These are phyloP conservation scores for Trichogramma dendrolimi DNA, from an alignment of 2,888 invertebrate species.

Conservation along the genomic window DNA sequence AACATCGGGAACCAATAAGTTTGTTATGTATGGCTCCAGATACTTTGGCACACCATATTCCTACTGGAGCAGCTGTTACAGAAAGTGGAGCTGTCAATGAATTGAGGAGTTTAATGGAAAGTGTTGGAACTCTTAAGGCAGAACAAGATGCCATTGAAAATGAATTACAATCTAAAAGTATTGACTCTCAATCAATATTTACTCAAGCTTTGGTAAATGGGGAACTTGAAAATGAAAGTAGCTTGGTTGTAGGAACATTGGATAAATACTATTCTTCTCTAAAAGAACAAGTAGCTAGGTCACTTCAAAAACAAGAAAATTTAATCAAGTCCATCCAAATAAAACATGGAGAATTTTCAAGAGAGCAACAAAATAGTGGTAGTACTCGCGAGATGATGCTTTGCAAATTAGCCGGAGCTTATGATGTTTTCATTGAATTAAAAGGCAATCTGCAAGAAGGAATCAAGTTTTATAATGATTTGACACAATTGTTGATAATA, in stretches of 20 bases:
- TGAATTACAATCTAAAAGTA: conserved; percentile 74
- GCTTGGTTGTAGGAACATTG: conserved; percentile 67
- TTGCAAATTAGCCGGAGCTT: conserved; percentile 81
- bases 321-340: conserved; percentile 68
- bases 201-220: conserved; percentile 70
- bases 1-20: conserved; percentile 73
- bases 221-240: conserved; percentile 75
- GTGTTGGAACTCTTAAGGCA: conserved; percentile 79
- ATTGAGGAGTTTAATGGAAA: conserved; percentile 74
- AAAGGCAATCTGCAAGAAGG: conserved; percentile 91
- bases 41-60: conserved; percentile 68
- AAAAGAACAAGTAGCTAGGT: conserved; percentile 73
- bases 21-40: conserved; percentile 73
- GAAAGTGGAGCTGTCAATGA: conserved; percentile 62
- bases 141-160: conserved; percentile 87
- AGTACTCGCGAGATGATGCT: conserved; percentile 72
- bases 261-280: conserved; percentile 73
- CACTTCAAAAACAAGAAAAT: conserved; percentile 67
- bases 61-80: conserved; percentile 59
- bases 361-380: conserved; percentile 51
- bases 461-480: conserved; percentile 90
- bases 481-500: conserved; percentile 85
- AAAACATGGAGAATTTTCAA: conserved; percentile 57
- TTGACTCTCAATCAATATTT: conserved; percentile 80
- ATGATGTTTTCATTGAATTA: conserved; percentile 89